Evolutionary conservation across 1,140 invertebrate species (phyloP).

Genomic region (Trinorchestia longiramus): DNA sequence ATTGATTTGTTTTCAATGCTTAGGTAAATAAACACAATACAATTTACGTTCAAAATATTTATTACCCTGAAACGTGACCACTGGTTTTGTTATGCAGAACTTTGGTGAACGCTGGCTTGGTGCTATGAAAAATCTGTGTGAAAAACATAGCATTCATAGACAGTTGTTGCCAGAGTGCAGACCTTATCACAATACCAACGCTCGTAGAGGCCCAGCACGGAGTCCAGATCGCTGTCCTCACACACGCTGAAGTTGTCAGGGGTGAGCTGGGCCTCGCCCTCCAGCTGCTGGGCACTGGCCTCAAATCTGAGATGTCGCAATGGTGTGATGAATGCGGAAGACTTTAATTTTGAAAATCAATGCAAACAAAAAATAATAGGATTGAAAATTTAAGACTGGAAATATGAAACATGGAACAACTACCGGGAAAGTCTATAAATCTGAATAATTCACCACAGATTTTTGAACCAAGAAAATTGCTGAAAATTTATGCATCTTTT

Average conservation of each 20-base stretch:
- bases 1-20: too few relatives aligned
- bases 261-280: constrained; percentile 58
- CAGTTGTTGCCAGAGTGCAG: constrained; percentile 61
- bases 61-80: too few relatives aligned
- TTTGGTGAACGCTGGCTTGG: too few relatives aligned
- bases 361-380: neutral
- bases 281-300: constrained; percentile 59
- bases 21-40: too few relatives aligned
- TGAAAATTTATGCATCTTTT: too few relatives aligned
- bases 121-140: too few relatives aligned
- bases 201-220: constrained; percentile 88
- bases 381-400: neutral
- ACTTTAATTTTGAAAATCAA: neutral
- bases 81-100: too few relatives aligned
- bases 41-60: too few relatives aligned
- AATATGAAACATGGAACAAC: neutral
- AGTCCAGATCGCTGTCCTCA: constrained; percentile 91
- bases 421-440: neutral
- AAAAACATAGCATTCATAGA: too few relatives aligned
- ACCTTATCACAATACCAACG: constrained; percentile 78
- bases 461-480: neutral
- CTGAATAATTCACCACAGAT: neutral
- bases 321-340: neutral
- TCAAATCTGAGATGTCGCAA: constrained; percentile 38
- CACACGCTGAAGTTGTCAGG: constrained; percentile 74